Conservation (phyloP, 1,140 invertebrate genomes). For the Drosophila nigromelanica region DNA sequence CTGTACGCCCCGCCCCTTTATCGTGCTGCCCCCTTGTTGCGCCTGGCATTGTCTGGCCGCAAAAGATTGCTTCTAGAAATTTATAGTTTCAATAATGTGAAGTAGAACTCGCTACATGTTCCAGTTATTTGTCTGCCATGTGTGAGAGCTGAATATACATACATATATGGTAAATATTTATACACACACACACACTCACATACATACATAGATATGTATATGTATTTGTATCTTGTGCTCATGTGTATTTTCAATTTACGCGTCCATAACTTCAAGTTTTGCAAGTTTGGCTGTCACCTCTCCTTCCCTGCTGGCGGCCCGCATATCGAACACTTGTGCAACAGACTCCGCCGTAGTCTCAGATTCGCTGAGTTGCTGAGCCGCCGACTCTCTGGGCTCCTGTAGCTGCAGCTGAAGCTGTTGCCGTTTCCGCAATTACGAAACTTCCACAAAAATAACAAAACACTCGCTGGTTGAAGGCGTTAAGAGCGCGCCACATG, state of each 20-base stretch:
- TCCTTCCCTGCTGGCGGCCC: conserved; percentile 35
- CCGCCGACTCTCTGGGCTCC: conserved; percentile 24
- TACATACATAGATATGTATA: neutral
- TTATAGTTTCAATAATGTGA: conserved; percentile 82
- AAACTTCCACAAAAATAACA: conserved; percentile 80
- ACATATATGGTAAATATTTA: conserved; percentile 4
- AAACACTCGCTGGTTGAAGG: conserved; percentile 59
- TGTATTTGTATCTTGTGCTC: conserved; percentile 42
- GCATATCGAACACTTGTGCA: conserved; percentile 75
- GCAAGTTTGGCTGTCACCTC: conserved; percentile 65
- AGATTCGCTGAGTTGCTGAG: conserved; percentile 32
- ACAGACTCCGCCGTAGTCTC: conserved; percentile 37
- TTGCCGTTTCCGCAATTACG: conserved; percentile 80
- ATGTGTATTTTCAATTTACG: conserved; percentile 82
- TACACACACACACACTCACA: conserved; percentile 5
- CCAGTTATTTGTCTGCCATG: conserved; percentile 53
- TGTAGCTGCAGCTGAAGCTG: conserved; percentile 51
- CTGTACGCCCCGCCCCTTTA: neutral
- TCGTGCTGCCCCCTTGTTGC: neutral
- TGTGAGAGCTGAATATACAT: conserved; percentile 9
- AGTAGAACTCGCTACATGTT: conserved; percentile 50
- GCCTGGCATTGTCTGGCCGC: conserved; percentile 67
- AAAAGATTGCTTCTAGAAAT: conserved; percentile 81
- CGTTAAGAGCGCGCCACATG: conserved; percentile 59
- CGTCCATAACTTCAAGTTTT: conserved; percentile 81